Evolutionary conservation across 2,113 vertebrate genomes (phyloP).

Genomic region (Chlamydotis undulata): DNA sequence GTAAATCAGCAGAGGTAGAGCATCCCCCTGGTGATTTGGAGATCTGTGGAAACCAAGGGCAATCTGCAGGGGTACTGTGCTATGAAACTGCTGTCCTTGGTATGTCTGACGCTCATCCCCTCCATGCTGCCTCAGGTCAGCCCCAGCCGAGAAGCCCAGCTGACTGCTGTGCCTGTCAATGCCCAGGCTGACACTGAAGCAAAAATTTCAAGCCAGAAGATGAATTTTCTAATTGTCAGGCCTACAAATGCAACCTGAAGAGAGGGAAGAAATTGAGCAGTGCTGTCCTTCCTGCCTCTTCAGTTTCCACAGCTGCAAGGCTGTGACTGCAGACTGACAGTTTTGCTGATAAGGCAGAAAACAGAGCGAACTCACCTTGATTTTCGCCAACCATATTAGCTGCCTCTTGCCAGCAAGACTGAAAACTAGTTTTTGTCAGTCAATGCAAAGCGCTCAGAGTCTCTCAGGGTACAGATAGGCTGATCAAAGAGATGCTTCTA

Average conservation of each 20-base stretch:
- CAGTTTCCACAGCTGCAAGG: background rate
- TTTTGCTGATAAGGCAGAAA: constrained; percentile 21
- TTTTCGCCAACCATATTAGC: background rate
- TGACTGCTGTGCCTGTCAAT: background rate
- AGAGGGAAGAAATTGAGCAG: background rate
- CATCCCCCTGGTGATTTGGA: background rate
- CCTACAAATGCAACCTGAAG: background rate
- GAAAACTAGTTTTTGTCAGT: background rate
- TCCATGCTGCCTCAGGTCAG: background rate
- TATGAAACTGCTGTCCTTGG: background rate
- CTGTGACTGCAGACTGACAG: background rate
- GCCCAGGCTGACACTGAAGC: background rate
- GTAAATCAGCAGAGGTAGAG: background rate
- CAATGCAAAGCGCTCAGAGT: background rate
- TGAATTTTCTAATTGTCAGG: background rate
- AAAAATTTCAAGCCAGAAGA: background rate
- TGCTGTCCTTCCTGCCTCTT: background rate
- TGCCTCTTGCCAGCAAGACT: background rate
- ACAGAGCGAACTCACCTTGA: background rate
- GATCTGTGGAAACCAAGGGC: background rate
- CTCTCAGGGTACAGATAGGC: background rate
- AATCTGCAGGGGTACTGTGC: background rate
- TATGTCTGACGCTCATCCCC: background rate
- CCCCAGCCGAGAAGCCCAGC: background rate
- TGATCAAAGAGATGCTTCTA: background rate